Percentiles rank a stretch among this genome's conserved stretches.
These are phyloP conservation scores for Falco cherrug DNA, from an alignment of 2,797 vertebrate species.

Conservation along the genomic window DNA sequence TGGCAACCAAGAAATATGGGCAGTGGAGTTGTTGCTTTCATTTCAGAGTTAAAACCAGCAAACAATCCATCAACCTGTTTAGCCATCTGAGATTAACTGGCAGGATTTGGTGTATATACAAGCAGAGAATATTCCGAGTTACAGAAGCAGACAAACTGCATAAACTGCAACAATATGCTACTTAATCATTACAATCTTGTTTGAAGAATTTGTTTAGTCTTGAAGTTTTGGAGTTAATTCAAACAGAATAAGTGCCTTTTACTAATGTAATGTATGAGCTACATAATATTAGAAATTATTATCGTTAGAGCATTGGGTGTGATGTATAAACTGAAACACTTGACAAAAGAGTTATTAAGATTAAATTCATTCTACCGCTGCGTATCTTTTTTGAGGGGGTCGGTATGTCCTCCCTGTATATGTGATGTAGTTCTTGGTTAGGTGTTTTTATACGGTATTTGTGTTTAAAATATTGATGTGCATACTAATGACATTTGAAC, in stretches of 20 bases:
- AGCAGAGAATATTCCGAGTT: background rate
- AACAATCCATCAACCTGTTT: background rate
- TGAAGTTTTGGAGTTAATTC: background rate
- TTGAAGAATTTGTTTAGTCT: background rate
- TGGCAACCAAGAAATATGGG: background rate
- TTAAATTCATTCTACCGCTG: background rate
- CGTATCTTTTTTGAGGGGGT: background rate
- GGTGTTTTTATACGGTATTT: background rate
- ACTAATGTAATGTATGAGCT: background rate
- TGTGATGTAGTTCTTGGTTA: background rate
- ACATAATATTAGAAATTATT: background rate
- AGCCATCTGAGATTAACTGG: background rate
- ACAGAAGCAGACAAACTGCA: background rate
- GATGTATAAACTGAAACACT: background rate
- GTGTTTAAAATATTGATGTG: background rate
- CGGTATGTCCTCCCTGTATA: rapidly evolving
- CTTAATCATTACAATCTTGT: background rate
- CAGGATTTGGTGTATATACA: background rate
- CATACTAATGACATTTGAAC: background rate
- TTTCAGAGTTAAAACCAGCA: background rate
- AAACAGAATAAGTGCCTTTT: background rate
- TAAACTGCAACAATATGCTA: background rate
- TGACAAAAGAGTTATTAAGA: background rate
- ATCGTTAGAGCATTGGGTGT: background rate
- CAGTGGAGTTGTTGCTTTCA: background rate